Conservation (phyloP, 2,113 vertebrate genomes). For the Tylochromis polylepis region DNA sequence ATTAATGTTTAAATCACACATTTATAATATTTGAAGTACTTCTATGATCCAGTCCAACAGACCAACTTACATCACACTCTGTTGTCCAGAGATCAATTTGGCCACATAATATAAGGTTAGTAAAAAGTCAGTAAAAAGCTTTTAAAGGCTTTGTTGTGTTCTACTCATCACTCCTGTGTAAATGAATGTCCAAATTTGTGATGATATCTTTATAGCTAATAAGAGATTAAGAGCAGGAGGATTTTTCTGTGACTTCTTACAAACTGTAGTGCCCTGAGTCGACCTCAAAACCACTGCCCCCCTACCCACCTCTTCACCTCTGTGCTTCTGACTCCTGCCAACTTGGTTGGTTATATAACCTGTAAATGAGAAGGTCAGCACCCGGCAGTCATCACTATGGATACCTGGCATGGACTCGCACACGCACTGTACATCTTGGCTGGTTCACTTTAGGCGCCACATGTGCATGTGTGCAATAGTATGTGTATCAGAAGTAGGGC, state of each 20-base stretch:
- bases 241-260: neutral
- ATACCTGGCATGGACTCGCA: constrained; percentile 31
- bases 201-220: neutral
- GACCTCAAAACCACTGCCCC: neutral
- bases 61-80: neutral
- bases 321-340: constrained; percentile 20
- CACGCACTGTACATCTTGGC: neutral
- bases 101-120: neutral
- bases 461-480: neutral
- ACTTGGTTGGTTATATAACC: constrained; percentile 49
- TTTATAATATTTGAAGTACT: neutral
- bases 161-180: neutral
- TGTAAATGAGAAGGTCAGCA: constrained; percentile 62
- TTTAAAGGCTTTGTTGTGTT: neutral
- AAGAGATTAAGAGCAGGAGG: neutral
- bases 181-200: neutral
- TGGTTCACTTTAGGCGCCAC: neutral
- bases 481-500: constrained; percentile 35
- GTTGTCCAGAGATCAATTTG: neutral
- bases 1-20: neutral
- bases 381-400: constrained; percentile 37
- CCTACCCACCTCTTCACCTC: neutral
- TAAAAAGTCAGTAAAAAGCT: neutral
- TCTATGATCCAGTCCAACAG: neutral
- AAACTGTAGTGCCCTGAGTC: neutral